A percentile compares a stretch with the other conserved stretches of the same genome.
These are phyloP conservation scores for Lypha dubia DNA, from an alignment of 2,888 invertebrate genomes.

Conservation along the genomic window DNA sequence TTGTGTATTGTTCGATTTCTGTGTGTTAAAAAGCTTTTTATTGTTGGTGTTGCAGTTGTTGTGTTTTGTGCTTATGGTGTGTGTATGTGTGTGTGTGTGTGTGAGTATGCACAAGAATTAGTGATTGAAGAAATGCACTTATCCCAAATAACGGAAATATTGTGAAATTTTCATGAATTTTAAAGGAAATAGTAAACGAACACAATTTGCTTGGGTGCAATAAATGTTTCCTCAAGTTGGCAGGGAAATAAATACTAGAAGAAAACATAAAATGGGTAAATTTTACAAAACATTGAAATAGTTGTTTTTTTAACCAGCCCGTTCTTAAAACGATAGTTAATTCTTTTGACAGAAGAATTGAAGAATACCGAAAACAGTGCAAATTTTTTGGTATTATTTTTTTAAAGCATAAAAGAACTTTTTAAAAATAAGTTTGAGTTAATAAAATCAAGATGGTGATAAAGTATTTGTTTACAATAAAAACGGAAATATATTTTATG, in stretches of 20 bases:
- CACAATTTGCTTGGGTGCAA: constrained; percentile 58
- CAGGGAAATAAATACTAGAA: neutral
- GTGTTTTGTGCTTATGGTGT: neutral
- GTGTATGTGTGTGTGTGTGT: neutral
- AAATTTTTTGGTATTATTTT: too few relatives aligned
- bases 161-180: constrained; percentile 64
- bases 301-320: neutral
- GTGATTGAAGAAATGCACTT: constrained; percentile 34
- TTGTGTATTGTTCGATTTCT: neutral
- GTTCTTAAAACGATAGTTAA: neutral
- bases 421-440: too few relatives aligned
- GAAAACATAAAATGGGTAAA: neutral
- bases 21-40: neutral
- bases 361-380: too few relatives aligned
- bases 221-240: constrained; percentile 60
- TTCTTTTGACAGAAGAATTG: too few relatives aligned
- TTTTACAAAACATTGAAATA: neutral
- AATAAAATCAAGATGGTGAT: too few relatives aligned
- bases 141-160: constrained; percentile 52
- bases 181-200: constrained; percentile 57
- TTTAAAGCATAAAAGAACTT: too few relatives aligned
- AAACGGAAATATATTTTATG: too few relatives aligned
- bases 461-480: too few relatives aligned
- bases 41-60: neutral
- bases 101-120: constrained; percentile 50